Evolutionary conservation across 2,888 invertebrate genomes (phyloP).

Genomic region (Galerucella nymphaeae): DNA sequence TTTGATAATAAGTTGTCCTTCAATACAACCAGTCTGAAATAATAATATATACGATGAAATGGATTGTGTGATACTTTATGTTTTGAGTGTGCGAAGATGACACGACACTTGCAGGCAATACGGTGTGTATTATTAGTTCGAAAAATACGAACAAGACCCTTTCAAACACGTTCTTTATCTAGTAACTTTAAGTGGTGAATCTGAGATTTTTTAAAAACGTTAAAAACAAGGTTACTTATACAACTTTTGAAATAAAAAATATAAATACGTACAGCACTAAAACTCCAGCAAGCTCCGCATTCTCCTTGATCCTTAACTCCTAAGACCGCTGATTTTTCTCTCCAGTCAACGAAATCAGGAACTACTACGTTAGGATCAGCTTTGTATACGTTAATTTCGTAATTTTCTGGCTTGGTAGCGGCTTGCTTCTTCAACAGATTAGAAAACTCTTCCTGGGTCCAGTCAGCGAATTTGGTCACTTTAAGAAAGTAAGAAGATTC

Average conservation of each 20-base stretch:
- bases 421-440: neutral
- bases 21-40: conserved; percentile 83
- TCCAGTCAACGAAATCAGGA: conserved; percentile 18
- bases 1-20: conserved; percentile 88
- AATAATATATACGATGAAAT: neutral
- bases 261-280: conserved; percentile 14
- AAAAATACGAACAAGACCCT: too few relatives aligned
- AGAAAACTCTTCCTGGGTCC: conserved; percentile 2
- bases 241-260: too few relatives aligned
- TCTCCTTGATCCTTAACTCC: conserved; percentile 12
- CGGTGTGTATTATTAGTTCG: too few relatives aligned
- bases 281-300: conserved; percentile 22
- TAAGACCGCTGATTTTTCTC: conserved; percentile 11
- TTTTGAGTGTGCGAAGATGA: too few relatives aligned
- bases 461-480: conserved; percentile 20
- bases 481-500: conserved; percentile 6
- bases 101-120: too few relatives aligned
- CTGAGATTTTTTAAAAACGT: too few relatives aligned
- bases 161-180: too few relatives aligned
- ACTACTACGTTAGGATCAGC: neutral
- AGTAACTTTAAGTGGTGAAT: too few relatives aligned
- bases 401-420: neutral
- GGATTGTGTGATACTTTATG: too few relatives aligned
- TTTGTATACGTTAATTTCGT: neutral
- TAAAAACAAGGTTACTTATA: too few relatives aligned